These are phyloP conservation scores for Tiliacea citrago DNA, from an alignment of 2,888 invertebrate species.

Conservation along the genomic window DNA sequence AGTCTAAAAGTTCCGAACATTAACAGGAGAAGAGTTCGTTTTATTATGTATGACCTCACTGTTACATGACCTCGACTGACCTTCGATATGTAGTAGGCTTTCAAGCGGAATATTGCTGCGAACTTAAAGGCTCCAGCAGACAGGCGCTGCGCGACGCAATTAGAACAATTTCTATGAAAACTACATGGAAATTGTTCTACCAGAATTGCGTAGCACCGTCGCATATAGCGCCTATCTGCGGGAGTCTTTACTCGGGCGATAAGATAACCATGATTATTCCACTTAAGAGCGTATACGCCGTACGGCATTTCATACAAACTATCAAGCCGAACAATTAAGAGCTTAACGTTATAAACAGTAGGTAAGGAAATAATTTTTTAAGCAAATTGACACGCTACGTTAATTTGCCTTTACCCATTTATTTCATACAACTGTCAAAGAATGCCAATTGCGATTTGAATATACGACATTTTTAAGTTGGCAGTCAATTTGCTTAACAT, in stretches of 20 bases:
- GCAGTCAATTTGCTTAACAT: background rate
- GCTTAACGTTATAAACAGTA: background rate
- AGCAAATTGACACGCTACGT: background rate
- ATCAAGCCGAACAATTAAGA: no score
- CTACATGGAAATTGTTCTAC: no score
- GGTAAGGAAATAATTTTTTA: no score
- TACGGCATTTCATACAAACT: no score
- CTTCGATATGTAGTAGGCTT: constrained; percentile 20
- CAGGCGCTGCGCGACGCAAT: no score
- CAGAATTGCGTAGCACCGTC: no score
- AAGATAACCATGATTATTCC: constrained; percentile 36
- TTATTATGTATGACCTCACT: constrained; percentile 17
- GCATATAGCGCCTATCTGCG: no score
- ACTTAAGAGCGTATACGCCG: constrained; percentile 8
- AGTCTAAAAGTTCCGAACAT: constrained; percentile 33
- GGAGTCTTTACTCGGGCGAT: constrained; percentile 8
- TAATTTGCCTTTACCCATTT: background rate
- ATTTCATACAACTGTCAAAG: background rate
- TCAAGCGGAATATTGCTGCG: constrained; percentile 17
- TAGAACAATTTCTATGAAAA: no score
- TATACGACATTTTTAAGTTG: background rate
- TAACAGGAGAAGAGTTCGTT: constrained; percentile 26
- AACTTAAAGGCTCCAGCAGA: background rate
- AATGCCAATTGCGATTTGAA: background rate
- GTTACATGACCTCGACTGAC: constrained; percentile 26